These are phyloP conservation scores for Cephonodes hylas DNA, from an alignment of 2,888 invertebrate genomes.

Conservation along the genomic window DNA sequence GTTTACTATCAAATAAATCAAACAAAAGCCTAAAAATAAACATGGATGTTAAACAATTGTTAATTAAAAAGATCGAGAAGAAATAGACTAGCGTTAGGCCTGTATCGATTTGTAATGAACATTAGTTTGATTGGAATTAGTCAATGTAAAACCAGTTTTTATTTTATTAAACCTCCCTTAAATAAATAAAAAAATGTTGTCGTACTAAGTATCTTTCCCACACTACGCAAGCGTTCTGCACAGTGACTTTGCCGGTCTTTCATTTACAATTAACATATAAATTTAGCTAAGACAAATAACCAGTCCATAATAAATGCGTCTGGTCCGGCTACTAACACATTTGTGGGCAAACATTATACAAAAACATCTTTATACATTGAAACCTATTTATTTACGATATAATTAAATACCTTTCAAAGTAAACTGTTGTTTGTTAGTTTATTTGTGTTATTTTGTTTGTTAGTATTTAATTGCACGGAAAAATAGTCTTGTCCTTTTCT, in stretches of 20 bases:
- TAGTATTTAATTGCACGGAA: no score
- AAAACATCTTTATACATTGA: not conserved
- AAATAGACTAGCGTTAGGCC: no score
- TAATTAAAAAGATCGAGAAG: no score
- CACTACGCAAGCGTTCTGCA: conserved; percentile 31
- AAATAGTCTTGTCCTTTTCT: no score
- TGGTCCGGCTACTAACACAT: conserved; percentile 7
- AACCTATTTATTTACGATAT: not conserved
- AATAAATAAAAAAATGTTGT: not conserved
- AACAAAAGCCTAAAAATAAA: no score
- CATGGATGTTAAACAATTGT: no score
- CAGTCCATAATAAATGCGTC: conserved; percentile 20
- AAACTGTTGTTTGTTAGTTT: not conserved
- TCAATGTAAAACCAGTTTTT: no score
- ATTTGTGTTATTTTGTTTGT: no score
- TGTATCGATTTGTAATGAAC: not conserved
- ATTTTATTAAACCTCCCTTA: no score
- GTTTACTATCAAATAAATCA: no score
- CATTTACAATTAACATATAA: conserved; percentile 62
- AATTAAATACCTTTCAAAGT: not conserved
- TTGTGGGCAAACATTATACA: not conserved
- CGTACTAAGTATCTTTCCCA: not conserved
- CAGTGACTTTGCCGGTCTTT: conserved; percentile 47
- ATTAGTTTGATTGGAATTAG: not conserved
- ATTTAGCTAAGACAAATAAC: conserved; percentile 58